These are phyloP conservation scores for Peromyscus attwateri DNA, from an alignment of 2,797 vertebrate species.

Conservation along the genomic window DNA sequence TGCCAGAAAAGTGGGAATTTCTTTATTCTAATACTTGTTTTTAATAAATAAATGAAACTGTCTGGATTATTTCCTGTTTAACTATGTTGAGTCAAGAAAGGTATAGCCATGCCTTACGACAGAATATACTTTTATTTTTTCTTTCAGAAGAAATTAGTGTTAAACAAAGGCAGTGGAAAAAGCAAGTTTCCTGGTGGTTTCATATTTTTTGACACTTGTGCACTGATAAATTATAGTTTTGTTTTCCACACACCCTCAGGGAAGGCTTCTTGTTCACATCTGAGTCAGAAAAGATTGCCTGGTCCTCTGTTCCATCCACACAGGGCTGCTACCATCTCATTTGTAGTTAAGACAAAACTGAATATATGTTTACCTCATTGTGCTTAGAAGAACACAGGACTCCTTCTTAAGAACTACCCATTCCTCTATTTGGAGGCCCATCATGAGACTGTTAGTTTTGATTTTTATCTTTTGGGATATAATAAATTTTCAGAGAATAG, in stretches of 20 bases:
- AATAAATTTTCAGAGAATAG: not conserved
- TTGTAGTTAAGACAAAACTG: not conserved
- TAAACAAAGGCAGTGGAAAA: not conserved
- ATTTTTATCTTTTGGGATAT: not conserved
- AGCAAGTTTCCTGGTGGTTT: not conserved
- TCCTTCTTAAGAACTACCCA: not conserved
- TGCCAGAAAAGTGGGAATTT: not conserved
- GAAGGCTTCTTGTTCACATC: not conserved
- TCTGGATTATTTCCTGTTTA: not conserved
- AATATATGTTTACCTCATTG: not conserved
- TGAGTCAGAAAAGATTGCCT: not conserved
- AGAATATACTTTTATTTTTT: not conserved
- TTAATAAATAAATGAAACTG: not conserved
- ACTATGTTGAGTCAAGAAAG: not conserved
- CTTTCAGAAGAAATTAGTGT: not conserved
- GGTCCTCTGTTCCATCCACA: not conserved
- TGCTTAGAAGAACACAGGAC: not conserved
- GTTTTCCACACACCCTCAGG: not conserved
- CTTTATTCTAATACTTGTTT: not conserved
- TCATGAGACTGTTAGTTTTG: not conserved
- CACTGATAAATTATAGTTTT: not conserved
- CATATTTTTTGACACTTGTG: not conserved
- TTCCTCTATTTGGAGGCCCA: not conserved
- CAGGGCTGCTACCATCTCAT: not conserved
- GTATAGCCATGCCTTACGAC: not conserved